Evolutionary conservation across 92 coral and sea anemone species (phyloP).

Genomic region (Epizoanthus ramosus): DNA sequence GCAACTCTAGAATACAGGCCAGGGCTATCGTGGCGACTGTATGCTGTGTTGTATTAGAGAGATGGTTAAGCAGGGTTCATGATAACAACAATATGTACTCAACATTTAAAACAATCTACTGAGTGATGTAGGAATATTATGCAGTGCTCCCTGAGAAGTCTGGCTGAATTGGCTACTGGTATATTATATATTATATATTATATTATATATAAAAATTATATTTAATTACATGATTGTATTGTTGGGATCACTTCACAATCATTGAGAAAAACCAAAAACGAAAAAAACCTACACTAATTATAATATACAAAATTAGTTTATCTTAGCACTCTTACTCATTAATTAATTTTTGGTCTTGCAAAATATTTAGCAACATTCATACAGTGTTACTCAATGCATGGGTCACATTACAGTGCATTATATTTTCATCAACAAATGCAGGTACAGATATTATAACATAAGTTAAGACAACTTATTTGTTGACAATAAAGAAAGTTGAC

Average conservation of each 20-base stretch:
- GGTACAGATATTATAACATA: too few species aligned
- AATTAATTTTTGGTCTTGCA: too few species aligned
- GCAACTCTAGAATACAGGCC: constrained; percentile 87
- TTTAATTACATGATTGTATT: too few species aligned
- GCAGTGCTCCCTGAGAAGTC: not conserved
- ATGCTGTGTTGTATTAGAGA: constrained; percentile 97
- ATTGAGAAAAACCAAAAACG: not conserved
- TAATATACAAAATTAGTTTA: not conserved
- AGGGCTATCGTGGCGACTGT: constrained; percentile 96
- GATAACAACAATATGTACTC: constrained; percentile 7
- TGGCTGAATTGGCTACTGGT: not conserved
- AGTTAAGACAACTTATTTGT: too few species aligned
- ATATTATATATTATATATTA: too few species aligned
- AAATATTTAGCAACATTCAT: too few species aligned
- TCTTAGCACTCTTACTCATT: too few species aligned
- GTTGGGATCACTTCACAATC: constrained; percentile 6
- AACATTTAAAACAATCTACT: constrained; percentile 3
- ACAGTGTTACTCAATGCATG: too few species aligned
- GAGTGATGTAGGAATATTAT: not conserved
- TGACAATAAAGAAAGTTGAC: too few species aligned
- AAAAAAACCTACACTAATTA: constrained; percentile 25
- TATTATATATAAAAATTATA: too few species aligned
- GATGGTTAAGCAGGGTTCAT: constrained; percentile 65
- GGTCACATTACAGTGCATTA: too few species aligned
- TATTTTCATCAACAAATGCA: too few species aligned